Evolutionary conservation across 2,888 invertebrate species (phyloP), one percentile per base, ranked within the genome.

Genomic region (Germaria angustata): DNA sequence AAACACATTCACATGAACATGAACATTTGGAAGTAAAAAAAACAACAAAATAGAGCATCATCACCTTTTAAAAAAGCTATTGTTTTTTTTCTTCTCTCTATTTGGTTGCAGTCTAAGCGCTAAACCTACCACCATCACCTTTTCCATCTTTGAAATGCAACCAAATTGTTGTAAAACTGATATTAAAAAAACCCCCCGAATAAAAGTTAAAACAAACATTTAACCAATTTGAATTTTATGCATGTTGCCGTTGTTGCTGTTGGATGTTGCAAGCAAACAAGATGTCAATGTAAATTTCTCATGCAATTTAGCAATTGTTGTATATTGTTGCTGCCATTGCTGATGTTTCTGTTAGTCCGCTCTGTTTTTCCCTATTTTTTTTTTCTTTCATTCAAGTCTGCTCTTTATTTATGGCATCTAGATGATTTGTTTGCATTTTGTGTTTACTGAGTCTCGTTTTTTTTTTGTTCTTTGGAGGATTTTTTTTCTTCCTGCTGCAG

Each of bases 331-430:
- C 24, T 41, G 59, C 6, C 15, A 15, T 55, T 55, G 20, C 13
- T 66, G 36, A 22, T 73, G 53, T 41, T 53, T 55, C 46, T 69
- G 49, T 61, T 22, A 68, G 39, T 41, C 49, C 51, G 59, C 59
- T 76, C 68, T 66, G 76, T 32, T 73, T 24, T 72, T 49, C n/a
- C n/a, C n/a, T n/a, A n/a, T n/a, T n/a, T 17, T 36, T 24, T 55
- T 13, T 32, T n/a, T 51, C 3, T 53, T 41, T 51, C 57, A 65
- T 39, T 82, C n/a, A n/a, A 39, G 57, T 61, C 71, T 82, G 75
- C 79, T 72, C 77, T 82, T 85, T 85, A 84, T 85, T 85, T 85
- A 85, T 85, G 85, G 84, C 84, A 85, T 85, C 84, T 79, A 82
- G 85, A 84, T 84, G 84, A 85, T 80, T 84, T 82, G 82, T 82